Percentiles rank a stretch among this genome's conserved stretches.
These are phyloP conservation scores for Cololabis saira DNA, from an alignment of 2,113 vertebrate genomes.

Conservation along the genomic window DNA sequence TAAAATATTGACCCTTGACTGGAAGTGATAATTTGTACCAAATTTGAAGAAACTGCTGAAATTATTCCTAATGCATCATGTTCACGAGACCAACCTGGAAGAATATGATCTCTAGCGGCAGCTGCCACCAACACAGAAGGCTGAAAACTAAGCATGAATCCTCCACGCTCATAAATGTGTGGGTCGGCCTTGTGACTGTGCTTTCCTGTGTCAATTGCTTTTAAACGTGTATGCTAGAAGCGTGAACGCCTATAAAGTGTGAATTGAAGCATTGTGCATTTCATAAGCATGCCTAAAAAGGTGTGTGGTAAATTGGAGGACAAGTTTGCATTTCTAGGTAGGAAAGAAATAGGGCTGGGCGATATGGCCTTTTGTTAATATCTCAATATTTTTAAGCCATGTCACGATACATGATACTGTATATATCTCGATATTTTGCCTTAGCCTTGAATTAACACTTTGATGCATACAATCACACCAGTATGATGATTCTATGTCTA, in stretches of 20 bases:
- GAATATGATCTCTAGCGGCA: background rate
- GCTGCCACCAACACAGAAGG: background rate
- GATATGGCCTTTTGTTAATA: no score
- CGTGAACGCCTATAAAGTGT: background rate
- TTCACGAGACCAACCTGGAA: background rate
- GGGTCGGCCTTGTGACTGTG: background rate
- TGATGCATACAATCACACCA: no score
- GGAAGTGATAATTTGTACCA: background rate
- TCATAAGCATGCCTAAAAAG: background rate
- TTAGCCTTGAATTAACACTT: no score
- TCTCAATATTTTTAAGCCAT: no score
- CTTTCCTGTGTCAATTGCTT: background rate
- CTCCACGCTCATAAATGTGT: conserved; percentile 1
- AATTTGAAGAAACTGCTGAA: background rate
- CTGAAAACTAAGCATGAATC: conserved; percentile 7
- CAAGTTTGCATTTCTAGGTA: background rate
- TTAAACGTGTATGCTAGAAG: background rate
- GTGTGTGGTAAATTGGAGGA: background rate
- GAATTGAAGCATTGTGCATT: background rate
- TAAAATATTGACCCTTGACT: background rate
- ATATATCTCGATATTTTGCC: no score
- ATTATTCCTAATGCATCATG: background rate
- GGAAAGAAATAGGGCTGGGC: no score
- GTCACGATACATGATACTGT: no score
- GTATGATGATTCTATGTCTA: no score